Evolutionary conservation across 2,113 vertebrate species (phyloP), one percentile per base, ranked within the genome.

Genomic region (Leptosomus discolor): DNA sequence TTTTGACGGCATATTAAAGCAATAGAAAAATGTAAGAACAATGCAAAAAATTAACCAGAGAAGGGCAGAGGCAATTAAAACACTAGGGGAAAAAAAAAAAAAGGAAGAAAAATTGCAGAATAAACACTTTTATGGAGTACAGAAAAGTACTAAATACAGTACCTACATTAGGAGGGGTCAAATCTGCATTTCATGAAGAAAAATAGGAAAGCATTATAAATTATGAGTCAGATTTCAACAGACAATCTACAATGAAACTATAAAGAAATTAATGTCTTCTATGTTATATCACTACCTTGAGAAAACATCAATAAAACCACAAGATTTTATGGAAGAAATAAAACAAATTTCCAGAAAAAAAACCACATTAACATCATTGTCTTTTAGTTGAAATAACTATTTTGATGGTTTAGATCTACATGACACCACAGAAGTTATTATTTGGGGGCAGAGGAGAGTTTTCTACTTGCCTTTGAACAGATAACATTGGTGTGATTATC

Each of bases 161-260:
- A 99, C 99, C 99, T 99, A 99, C 98, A 98, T 98, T 98, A 98
- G 98, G 98, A 98, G 98, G 98, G 95, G 98, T 99, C 98, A 99
- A 97, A 97, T 99, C 98, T 98, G 98, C 95, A 98, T 98, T 98
- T 98, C 97, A 98, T 87, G 97, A 98, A 98, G 98, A 98, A 98
- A 98, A 98, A 98, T 29, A 98, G 98, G 97, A 98, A 98, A 98
- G 97, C 89, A 96, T 98, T 97, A 98, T 92, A 98, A 98, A 97
- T 97, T 95, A 97, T 97, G 75, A 98, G 96, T 98, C 87, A 98
- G 95, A 97, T 97, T 97, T 97, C 87, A 97, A 97, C 29, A 97
- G 92, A 88, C 58, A 94, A 94, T 94, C 88, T 85, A 97, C 73
- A 71, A 94, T 68, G 89, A 97, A 96, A 96, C 91, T 96, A 94